Conservation (phyloP, 2,113 vertebrate species). For the Hiodon tergisus region DNA sequence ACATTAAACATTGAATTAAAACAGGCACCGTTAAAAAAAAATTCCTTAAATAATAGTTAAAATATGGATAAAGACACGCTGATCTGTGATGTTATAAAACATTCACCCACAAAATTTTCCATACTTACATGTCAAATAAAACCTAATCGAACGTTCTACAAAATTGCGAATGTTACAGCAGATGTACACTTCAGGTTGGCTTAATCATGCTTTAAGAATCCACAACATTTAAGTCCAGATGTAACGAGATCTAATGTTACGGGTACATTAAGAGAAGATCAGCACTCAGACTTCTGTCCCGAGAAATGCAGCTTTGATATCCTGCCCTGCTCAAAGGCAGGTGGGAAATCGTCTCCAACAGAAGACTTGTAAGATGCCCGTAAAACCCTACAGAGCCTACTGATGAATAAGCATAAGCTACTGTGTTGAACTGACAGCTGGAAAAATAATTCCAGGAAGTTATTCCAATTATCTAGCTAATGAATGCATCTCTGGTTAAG, state of each 20-base stretch:
- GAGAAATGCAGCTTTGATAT: no score
- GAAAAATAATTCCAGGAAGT: no score
- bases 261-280: no score
- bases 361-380: no score
- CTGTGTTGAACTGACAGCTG: no score
- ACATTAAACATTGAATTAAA: neutral
- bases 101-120: neutral
- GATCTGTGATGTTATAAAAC: neutral
- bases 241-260: neutral
- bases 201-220: neutral
- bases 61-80: neutral
- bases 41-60: neutral
- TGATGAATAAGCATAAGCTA: no score
- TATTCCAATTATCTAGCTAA: no score
- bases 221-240: neutral
- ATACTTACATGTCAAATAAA: constrained; percentile 5
- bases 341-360: no score
- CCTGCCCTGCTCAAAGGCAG: no score
- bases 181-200: neutral
- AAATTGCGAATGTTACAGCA: neutral
- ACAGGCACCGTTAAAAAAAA: neutral
- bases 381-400: no score
- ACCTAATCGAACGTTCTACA: neutral
- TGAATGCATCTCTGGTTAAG: no score
- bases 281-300: no score